Percentiles rank a stretch among this genome's conserved stretches.
Conservation (phyloP, 2,888 invertebrate genomes). For the Spicauda simplicius region DNA sequence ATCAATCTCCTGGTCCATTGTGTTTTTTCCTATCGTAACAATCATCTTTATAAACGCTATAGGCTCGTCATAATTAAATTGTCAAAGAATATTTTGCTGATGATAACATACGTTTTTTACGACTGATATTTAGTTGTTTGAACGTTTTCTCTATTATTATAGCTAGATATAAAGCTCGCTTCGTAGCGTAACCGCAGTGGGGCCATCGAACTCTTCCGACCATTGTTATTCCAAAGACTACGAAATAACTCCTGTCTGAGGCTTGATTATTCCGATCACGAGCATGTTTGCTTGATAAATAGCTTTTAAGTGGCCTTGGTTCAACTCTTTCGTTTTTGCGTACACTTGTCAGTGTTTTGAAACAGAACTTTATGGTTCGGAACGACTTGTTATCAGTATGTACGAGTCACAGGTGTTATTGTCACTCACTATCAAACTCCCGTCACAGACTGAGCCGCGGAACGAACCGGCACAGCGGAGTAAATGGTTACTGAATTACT, state of each 20-base stretch:
- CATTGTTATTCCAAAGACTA: slow-evolving; percentile 80
- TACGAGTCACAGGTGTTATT: slow-evolving; percentile 14
- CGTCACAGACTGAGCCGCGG: slow-evolving; percentile 33
- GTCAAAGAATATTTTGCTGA: slow-evolving; percentile 3
- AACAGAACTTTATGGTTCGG: slow-evolving; percentile 1
- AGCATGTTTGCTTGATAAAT: slow-evolving; percentile 60
- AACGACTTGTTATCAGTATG: neutral
- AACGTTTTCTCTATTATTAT: slow-evolving; percentile 21
- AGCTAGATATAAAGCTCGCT: slow-evolving; percentile 47
- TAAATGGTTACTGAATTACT: slow-evolving; percentile 47
- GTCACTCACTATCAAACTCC: slow-evolving; percentile 34
- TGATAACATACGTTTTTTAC: neutral
- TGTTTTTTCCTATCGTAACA: slow-evolving; percentile 71
- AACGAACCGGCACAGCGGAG: slow-evolving; percentile 34
- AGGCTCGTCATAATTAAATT: neutral
- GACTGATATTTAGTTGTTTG: slow-evolving; percentile 4
- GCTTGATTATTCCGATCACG: slow-evolving; percentile 74
- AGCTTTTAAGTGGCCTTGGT: slow-evolving; percentile 62
- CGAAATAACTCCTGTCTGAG: slow-evolving; percentile 60
- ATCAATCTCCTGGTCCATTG: slow-evolving; percentile 70
- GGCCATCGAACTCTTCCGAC: slow-evolving; percentile 74
- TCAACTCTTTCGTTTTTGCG: slow-evolving; percentile 18
- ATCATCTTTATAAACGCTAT: slow-evolving; percentile 22
- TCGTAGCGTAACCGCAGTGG: slow-evolving; percentile 65
- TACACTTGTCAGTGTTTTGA: neutral